Evolutionary conservation across 2,113 vertebrate genomes (phyloP), one percentile per base, ranked within the genome.

Genomic region (Ptilorrhoa leucosticta): DNA sequence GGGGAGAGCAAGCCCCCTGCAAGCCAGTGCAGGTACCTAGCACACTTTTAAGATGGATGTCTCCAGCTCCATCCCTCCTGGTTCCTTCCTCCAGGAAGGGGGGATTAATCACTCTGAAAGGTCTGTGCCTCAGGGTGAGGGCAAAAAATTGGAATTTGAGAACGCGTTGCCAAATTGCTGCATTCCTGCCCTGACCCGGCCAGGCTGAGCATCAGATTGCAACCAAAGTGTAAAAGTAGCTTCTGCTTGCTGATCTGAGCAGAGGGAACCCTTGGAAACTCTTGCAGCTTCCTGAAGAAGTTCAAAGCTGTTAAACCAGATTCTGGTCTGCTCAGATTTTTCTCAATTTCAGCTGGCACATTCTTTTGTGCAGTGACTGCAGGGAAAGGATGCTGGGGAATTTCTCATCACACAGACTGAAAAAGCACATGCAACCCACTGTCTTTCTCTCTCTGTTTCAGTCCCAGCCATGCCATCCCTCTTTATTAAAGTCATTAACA

Each of bases 401-500:
- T 57, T 80, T 72, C 31, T 91, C 66, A n/a, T 63, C 30, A 7
- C 0, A 1, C 68, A 53, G 15, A 15, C 13, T 20, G 1, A 13
- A 75, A 47, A 66, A 70, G 5, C 80, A 45, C 65, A 4, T 15
- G 39, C 61, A n/a, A 93, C 61, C 68, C 50, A 75, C 68, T 78
- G 57, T 97, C 50, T 68, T 42, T 89, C 66, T 89, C 85, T 84
- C 82, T 96, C 78, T 90, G 19, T 97, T 98, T 77, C 98, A 99
- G 99, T 99, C 69, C 99, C 99, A 1, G 98, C 98, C 11, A 97
- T 98, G 35, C 99, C 99, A 2, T 98, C 98, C 4, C 95, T 99
- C 94, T 99, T 98, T 26, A 99, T 99, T 39, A 98, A 99, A 83
- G 98, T 99, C 82, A 88, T 99, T 93, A 99, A 99, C 96, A 98